Evolutionary conservation across 2,797 vertebrate species (phyloP), one percentile per base, ranked within the genome.

Genomic region (Sebastes itinus): DNA sequence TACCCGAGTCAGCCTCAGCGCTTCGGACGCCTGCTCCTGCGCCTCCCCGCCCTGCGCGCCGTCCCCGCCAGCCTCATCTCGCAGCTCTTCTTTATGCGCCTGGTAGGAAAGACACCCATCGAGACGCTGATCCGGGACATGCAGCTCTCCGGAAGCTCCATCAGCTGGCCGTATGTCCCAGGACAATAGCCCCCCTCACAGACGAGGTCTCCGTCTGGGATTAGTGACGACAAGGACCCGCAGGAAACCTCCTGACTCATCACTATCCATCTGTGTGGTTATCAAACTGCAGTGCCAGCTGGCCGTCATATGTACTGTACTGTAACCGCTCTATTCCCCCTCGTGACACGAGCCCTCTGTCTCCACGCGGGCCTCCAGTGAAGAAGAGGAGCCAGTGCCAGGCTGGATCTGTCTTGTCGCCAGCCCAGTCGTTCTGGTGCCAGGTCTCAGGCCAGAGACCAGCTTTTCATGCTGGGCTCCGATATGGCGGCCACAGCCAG

Each of bases 121-220:
- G 97, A 99, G 94, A 99, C 98, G 0, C 95, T 99, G 25, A 98
- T 99, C 93, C 96, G 98, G 8, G 98, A 99, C 96, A 99, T 99
- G 98, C 97, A 98, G 86, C 97, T 99, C 49, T 98, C 97, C 0
- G 97, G 98, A 69, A 98, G 97, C 90, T 96, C 96, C 67, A 98
- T 99, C 95, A 98, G 96, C 94, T 99, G 98, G 98, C 97, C 97
- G 82, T 98, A 99, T 1, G 96, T 96, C 54, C 89, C 97, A 0
- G 97, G 97, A 84, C 97, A 98, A 92, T 97, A 96, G 85, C 87
- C 66, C 61, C 56, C 33, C 27, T 1, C 12, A 16, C 5, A 72
- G 84, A 18, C 18, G 68, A 91, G 91, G 91, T 90, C 87, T 90
- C 89, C 84, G 76, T 70, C 81, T 88, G 90, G 91, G 71, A 84